Evolutionary conservation across 1,140 invertebrate genomes (phyloP), one percentile per base, ranked within the genome.

Genomic region (Macrosteles quadrilineatus): DNA sequence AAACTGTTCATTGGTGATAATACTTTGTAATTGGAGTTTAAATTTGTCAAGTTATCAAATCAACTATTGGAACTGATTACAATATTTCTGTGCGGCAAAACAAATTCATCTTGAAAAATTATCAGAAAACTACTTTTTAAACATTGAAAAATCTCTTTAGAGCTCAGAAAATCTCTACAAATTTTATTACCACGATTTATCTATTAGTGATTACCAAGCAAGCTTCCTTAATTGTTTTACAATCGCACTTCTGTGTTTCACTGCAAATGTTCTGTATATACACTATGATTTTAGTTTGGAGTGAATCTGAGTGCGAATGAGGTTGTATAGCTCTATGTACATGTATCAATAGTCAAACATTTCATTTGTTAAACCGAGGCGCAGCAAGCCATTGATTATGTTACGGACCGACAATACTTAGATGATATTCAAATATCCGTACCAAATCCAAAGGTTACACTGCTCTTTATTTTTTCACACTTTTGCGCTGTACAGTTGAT

Each of bases 371-470:
- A 66, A 66, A 23, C 36, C 40, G 53, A n/a, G 31, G 57, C 21
- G 32, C 63, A 31, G 63, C 1, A 17, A 31, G 11, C 57, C 57
- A 2, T 19, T 23, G 63, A 66, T 66, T 45, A n/a, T 4, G 63
- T 29, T 69, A 63, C 55, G 53, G 68, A 63, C 27, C 30, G 68
- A 69, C 68, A 69, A 69, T 69, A 69, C 68, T 69, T 69, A 69
- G 68, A 69, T 43, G 36, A 66, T 43, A 66, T 66, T 43, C 11
- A 66, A 66, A 17, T 45, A 66, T 66, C 63, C 63, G 63, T 66
- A 66, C 40, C 63, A 66, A 25, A 66, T 66, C 40, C n/a, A 43
- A 66, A 43, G 32, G 63, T 66, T 66, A 66, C 55, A 59, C 55
- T 59, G 55, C 55, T 59, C 55, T 59, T 59, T 59, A 59, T 59